Evolutionary conservation across 2,888 invertebrate genomes (phyloP).

Genomic region (Ennomos erosarius): DNA sequence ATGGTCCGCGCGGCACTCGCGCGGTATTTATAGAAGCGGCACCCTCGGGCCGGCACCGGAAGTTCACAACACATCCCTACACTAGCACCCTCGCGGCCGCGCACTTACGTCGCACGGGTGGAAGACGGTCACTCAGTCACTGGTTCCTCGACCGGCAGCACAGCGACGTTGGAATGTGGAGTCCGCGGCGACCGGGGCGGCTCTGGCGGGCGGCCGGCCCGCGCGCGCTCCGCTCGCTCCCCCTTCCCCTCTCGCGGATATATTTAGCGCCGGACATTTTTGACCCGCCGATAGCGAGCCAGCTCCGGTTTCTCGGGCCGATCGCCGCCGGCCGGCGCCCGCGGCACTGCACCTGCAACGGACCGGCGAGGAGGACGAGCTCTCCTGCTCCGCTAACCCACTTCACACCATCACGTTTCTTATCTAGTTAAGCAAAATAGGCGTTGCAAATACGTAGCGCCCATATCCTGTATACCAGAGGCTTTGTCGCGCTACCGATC

Average conservation of each 20-base stretch:
- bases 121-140: conserved; percentile 83
- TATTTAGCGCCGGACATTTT: conserved; percentile 78
- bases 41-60: conserved; percentile 54
- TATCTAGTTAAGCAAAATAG: too few species aligned
- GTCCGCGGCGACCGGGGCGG: conserved; percentile 89
- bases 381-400: conserved; percentile 40
- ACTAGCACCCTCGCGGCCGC: conserved; percentile 54
- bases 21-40: conserved; percentile 66
- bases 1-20: conserved; percentile 66
- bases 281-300: conserved; percentile 70
- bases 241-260: conserved; percentile 54
- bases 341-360: conserved; percentile 57
- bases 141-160: conserved; percentile 77
- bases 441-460: too few species aligned
- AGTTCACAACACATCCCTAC: conserved; percentile 32
- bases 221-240: conserved; percentile 46
- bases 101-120: conserved; percentile 85
- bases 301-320: conserved; percentile 79
- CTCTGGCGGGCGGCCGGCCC: conserved; percentile 77
- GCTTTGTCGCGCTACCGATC: too few species aligned
- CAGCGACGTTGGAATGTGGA: conserved; percentile 88
- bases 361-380: conserved; percentile 37
- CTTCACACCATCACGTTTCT: conserved; percentile 19
- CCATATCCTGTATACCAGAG: too few species aligned
- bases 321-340: conserved; percentile 45